Evolutionary conservation across 23 tunicate species (phyloP).

Genomic region (Ascidia mentula): DNA sequence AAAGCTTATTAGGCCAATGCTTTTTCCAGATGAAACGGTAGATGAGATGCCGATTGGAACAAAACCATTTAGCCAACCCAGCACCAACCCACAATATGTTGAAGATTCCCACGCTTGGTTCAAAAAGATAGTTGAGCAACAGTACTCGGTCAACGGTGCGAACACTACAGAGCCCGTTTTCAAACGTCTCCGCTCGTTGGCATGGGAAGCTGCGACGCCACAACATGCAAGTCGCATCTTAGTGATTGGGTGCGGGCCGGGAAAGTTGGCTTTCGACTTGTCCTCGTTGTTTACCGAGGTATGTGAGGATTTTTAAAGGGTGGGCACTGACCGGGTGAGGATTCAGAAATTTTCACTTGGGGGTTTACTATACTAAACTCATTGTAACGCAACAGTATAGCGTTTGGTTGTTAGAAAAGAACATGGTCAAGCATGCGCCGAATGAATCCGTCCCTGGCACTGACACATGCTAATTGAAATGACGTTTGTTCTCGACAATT

Average conservation of each 20-base stretch:
- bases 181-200: conserved; percentile 31
- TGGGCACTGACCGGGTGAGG: no score
- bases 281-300: conserved; percentile 52
- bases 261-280: conserved; percentile 72
- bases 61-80: conserved; percentile 14
- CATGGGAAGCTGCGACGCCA: conserved; percentile 39
- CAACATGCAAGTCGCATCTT: conserved; percentile 46
- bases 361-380: background rate
- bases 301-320: no score
- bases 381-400: background rate
- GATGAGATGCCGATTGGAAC: background rate
- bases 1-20: no score
- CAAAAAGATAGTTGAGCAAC: conserved; percentile 1
- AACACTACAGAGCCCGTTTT: background rate
- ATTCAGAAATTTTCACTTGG: no score
- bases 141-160: conserved; percentile 5
- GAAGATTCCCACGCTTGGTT: conserved; percentile 26
- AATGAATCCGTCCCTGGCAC: no score
- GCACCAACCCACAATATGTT: conserved; percentile 43
- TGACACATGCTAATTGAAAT: no score
- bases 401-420: no score
- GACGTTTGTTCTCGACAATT: no score
- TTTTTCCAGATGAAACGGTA: background rate
- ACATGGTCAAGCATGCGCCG: no score
- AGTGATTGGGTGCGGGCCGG: conserved; percentile 84